Evolutionary conservation across 2,797 vertebrate genomes (phyloP).

Genomic region (Enteromius mattozi): DNA sequence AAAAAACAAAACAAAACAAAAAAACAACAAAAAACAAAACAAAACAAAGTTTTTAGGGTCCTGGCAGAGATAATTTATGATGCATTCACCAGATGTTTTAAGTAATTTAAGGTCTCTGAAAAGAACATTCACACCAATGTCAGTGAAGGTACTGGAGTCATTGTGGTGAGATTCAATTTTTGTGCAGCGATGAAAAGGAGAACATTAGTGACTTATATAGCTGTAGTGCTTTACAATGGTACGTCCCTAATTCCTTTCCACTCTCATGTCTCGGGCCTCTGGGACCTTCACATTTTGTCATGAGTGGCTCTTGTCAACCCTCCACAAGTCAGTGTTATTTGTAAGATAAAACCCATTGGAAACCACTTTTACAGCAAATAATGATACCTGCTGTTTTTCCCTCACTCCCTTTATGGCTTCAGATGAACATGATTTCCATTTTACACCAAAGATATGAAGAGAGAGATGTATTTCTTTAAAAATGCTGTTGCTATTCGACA

Average conservation of each 20-base stretch:
- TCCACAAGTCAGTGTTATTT: slow-evolving; percentile 27
- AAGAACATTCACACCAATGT: neutral
- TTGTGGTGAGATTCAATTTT: slow-evolving; percentile 5
- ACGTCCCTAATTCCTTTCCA: slow-evolving; percentile 7
- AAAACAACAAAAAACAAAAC: neutral
- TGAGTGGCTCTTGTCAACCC: slow-evolving; percentile 25
- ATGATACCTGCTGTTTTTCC: slow-evolving; percentile 16
- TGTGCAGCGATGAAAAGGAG: slow-evolving; percentile 15
- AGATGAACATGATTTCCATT: slow-evolving; percentile 25
- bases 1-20: neutral
- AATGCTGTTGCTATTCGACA: slow-evolving; percentile 12
- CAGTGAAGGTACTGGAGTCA: neutral
- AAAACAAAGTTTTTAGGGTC: neutral
- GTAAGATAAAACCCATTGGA: slow-evolving; percentile 12
- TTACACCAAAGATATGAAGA: slow-evolving; percentile 15
- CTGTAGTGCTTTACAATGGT: neutral
- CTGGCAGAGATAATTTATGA: neutral
- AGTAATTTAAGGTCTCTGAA: neutral
- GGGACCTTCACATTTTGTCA: slow-evolving; percentile 16
- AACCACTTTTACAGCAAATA: slow-evolving; percentile 19
- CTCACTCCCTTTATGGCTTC: slow-evolving; percentile 24
- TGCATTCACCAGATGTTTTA: neutral
- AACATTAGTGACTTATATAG: slow-evolving; percentile 2
- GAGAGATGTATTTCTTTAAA: slow-evolving; percentile 14
- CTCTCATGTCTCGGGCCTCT: neutral